phyloP scores from a whole-genome alignment of 30 jellyfish, hydroid and myxozoan species.

The Cassiopea andromeda region DNA sequence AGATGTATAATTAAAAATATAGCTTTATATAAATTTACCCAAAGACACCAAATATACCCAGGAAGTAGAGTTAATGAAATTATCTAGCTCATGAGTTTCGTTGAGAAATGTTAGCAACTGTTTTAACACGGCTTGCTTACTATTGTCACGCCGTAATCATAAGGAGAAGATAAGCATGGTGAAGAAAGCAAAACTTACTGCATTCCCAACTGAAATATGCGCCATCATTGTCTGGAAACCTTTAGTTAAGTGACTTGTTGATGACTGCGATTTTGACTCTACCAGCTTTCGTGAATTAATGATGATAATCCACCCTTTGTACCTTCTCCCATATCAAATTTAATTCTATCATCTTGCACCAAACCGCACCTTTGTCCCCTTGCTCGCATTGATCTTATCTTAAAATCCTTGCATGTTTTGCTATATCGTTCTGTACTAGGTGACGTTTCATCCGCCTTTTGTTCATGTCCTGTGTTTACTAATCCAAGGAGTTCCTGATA shows the following conservation, averaged over 20 bases:
- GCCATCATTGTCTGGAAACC: background rate
- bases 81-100: too few relatives aligned
- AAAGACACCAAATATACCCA: background rate
- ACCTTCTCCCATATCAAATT: background rate
- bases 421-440: background rate
- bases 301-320: conserved; percentile 10
- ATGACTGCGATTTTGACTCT: background rate
- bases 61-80: background rate
- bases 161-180: background rate
- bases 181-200: background rate
- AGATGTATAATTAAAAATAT: too few relatives aligned
- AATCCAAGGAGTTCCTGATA: conserved; percentile 1
- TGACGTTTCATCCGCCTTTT: conserved; percentile 5
- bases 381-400: background rate
- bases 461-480: background rate
- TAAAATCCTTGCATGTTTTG: background rate
- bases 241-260: background rate
- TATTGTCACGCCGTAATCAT: too few relatives aligned
- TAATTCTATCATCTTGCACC: background rate
- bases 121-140: too few relatives aligned
- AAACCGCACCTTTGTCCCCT: conserved; percentile 9
- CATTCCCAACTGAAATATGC: background rate
- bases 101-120: too few relatives aligned
- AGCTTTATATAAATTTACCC: too few relatives aligned
- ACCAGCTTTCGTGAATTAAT: background rate